phyloP scores from a whole-genome alignment of 2,888 invertebrate genomes.

The Neocrepidodera transversa region DNA sequence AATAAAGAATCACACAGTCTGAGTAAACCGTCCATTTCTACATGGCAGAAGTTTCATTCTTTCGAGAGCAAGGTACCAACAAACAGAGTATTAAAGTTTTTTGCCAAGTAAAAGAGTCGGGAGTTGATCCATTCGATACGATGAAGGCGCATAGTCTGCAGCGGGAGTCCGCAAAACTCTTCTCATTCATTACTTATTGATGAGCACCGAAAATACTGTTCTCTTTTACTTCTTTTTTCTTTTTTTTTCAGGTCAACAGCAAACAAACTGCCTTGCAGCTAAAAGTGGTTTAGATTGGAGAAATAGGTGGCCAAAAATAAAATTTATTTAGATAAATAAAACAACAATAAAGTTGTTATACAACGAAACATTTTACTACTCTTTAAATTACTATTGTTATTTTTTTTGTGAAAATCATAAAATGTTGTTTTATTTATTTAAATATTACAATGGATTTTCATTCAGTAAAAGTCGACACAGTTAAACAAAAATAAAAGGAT shows the following conservation, averaged over 20 bases:
- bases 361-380: no score
- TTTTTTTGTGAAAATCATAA: no score
- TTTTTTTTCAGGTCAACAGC: slow-evolving; percentile 39
- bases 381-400: no score
- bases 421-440: no score
- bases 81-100: slow-evolving; percentile 43
- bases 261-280: slow-evolving; percentile 38
- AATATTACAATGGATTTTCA: no score
- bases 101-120: slow-evolving; percentile 31
- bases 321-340: no score
- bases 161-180: slow-evolving; percentile 41
- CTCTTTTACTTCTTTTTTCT: slow-evolving; percentile 40
- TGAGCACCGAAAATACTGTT: slow-evolving; percentile 44
- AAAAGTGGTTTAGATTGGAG: neutral
- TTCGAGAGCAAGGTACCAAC: slow-evolving; percentile 28
- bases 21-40: neutral
- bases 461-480: no score
- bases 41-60: slow-evolving; percentile 23
- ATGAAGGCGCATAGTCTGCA: slow-evolving; percentile 44
- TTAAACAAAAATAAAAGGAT: no score
- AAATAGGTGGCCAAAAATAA: neutral
- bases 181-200: slow-evolving; percentile 50
- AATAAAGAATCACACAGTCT: slow-evolving; percentile 7
- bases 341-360: no score
- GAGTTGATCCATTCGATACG: slow-evolving; percentile 45